These are phyloP conservation scores for Diploscapter pachys DNA, from an alignment of 1,140 invertebrate species.

Conservation along the genomic window DNA sequence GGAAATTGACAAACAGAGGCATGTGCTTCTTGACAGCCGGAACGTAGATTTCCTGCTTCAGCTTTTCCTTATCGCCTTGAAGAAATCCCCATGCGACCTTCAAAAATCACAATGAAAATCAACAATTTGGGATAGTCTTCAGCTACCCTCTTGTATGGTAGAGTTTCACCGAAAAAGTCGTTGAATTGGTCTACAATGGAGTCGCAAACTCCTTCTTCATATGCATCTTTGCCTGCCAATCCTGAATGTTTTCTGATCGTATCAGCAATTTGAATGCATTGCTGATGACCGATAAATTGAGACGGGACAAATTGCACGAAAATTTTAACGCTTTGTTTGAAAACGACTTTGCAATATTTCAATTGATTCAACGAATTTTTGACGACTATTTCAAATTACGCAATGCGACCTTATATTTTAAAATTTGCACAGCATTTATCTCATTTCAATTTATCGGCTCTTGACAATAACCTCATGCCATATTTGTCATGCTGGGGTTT, in stretches of 20 bases:
- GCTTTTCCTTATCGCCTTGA: slow-evolving; percentile 14
- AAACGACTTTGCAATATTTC: too few species aligned
- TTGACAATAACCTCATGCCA: not conserved
- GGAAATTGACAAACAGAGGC: slow-evolving; percentile 9
- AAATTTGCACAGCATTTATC: not conserved
- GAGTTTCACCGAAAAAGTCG: slow-evolving; percentile 15
- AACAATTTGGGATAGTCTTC: too few species aligned
- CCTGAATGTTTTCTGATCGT: slow-evolving; percentile 1
- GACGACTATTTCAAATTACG: not conserved
- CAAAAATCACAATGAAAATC: not conserved
- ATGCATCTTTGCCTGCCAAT: slow-evolving; percentile 19
- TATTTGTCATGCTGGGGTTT: not conserved
- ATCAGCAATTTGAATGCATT: not conserved
- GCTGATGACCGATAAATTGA: not conserved
- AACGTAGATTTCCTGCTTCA: slow-evolving; percentile 18
- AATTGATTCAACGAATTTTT: not conserved
- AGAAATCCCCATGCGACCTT: slow-evolving; percentile 5
- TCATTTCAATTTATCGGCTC: not conserved
- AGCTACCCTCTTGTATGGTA: slow-evolving; percentile 1
- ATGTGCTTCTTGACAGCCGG: slow-evolving; percentile 22
- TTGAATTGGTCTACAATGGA: slow-evolving; percentile 32
- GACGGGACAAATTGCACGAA: not conserved
- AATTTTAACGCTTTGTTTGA: not conserved
- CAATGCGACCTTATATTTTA: not conserved
- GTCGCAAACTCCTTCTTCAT: slow-evolving; percentile 19